Evolutionary conservation across 2,113 vertebrate species (phyloP).

Genomic region (Bubo blakistoni): DNA sequence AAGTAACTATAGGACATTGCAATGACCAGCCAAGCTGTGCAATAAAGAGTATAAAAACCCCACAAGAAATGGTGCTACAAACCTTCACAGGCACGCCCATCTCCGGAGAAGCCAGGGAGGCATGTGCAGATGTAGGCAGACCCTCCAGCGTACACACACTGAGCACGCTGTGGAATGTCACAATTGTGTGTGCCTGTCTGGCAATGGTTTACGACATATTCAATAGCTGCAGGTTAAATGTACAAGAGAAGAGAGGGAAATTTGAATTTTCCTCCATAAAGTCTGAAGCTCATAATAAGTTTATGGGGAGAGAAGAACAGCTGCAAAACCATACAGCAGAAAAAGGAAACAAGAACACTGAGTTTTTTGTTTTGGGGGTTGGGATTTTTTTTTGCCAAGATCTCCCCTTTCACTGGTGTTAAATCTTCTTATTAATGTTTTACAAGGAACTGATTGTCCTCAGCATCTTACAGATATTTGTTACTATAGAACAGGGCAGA

Average conservation of each 20-base stretch:
- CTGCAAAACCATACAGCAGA: not conserved
- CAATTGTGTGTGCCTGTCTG: constrained; percentile 80
- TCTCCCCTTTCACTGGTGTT: not conserved
- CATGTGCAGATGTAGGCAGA: constrained; percentile 84
- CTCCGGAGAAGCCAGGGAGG: constrained; percentile 82
- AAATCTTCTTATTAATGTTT: not conserved
- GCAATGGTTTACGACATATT: constrained; percentile 79
- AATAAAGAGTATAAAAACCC: not conserved
- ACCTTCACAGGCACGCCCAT: constrained; percentile 85
- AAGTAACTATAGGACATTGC: not conserved
- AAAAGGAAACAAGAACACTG: not conserved
- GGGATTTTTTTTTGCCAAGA: not conserved
- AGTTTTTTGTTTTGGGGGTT: not conserved
- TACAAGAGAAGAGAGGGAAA: not conserved
- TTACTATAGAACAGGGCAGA: not conserved
- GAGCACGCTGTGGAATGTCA: constrained; percentile 84
- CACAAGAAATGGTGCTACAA: not conserved
- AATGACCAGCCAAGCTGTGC: not conserved
- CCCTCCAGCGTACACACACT: constrained; percentile 80
- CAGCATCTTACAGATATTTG: not conserved
- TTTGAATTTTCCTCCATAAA: not conserved
- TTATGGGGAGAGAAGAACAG: not conserved
- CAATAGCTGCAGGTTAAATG: constrained; percentile 48
- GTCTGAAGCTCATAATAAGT: not conserved
- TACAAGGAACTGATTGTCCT: not conserved